phyloP scores from a whole-genome alignment of 2,113 vertebrate species.

The Phaetusa simplex region DNA sequence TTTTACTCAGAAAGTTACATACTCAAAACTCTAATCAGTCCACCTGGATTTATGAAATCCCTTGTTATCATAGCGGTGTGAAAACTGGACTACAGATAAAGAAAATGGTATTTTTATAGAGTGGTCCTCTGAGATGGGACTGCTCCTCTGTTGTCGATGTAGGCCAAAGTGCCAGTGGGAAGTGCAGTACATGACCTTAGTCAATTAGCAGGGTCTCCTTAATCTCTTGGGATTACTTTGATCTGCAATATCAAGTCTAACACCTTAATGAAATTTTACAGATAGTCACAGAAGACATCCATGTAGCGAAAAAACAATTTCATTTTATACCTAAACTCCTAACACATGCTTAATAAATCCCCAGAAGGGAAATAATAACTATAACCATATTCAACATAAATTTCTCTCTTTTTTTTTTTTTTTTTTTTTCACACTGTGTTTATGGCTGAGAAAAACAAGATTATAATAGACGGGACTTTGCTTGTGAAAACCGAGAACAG shows the following conservation, averaged over 20 bases:
- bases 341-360: conserved; percentile 69
- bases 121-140: conserved; percentile 64
- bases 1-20: conserved; percentile 70
- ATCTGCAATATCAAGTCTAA: conserved; percentile 72
- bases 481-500: background rate
- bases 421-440: conserved; percentile 25
- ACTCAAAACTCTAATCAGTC: conserved; percentile 76
- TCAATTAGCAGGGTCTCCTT: conserved; percentile 74
- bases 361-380: conserved; percentile 64
- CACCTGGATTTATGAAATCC: conserved; percentile 68
- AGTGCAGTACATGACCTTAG: conserved; percentile 69
- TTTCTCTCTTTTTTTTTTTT: background rate
- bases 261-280: conserved; percentile 76
- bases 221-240: conserved; percentile 70
- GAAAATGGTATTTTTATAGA: conserved; percentile 76
- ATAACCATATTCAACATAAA: conserved; percentile 67
- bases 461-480: background rate
- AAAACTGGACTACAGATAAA: conserved; percentile 68
- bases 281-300: conserved; percentile 65
- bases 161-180: conserved; percentile 68
- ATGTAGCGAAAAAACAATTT: conserved; percentile 62
- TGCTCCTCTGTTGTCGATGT: conserved; percentile 65
- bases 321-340: conserved; percentile 63
- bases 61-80: conserved; percentile 58
- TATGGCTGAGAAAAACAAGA: conserved; percentile 50